These are phyloP conservation scores for Seriola rivoliana DNA, from an alignment of 2,113 vertebrate species.

Conservation along the genomic window DNA sequence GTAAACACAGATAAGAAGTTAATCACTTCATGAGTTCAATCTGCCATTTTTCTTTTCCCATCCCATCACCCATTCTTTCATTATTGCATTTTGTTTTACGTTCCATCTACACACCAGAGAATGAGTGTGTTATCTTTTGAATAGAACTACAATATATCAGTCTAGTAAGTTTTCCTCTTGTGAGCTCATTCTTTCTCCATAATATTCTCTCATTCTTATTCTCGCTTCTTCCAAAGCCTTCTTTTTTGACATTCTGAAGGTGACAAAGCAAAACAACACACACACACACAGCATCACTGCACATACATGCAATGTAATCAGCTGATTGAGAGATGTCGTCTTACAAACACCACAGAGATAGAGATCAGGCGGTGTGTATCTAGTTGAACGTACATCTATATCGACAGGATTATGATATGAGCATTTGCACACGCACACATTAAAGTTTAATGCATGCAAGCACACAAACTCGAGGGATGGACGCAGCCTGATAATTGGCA, in stretches of 20 bases:
- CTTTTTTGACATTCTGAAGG: background rate
- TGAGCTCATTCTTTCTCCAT: background rate
- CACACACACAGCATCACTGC: background rate
- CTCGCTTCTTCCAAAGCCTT: background rate
- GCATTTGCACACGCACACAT: no score
- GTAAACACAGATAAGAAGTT: slow-evolving; percentile 44
- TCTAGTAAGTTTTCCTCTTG: background rate
- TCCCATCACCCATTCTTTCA: slow-evolving; percentile 5
- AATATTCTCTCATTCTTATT: background rate
- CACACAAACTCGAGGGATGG: background rate
- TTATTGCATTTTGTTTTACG: slow-evolving; percentile 39
- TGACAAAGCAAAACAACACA: background rate
- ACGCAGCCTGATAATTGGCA: slow-evolving; percentile 61
- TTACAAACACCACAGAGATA: background rate
- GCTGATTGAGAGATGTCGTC: background rate
- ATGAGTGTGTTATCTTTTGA: slow-evolving; percentile 45
- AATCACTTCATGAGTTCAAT: slow-evolving; percentile 24
- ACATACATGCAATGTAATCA: background rate
- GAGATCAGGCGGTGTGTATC: background rate
- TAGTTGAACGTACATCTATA: background rate
- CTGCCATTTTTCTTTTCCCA: slow-evolving; percentile 2
- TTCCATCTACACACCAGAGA: slow-evolving; percentile 1
- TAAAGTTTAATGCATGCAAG: background rate
- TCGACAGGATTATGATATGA: background rate
- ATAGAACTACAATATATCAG: background rate